Conservation (phyloP, 2,797 vertebrate species). For the Helarctos malayanus region DNA sequence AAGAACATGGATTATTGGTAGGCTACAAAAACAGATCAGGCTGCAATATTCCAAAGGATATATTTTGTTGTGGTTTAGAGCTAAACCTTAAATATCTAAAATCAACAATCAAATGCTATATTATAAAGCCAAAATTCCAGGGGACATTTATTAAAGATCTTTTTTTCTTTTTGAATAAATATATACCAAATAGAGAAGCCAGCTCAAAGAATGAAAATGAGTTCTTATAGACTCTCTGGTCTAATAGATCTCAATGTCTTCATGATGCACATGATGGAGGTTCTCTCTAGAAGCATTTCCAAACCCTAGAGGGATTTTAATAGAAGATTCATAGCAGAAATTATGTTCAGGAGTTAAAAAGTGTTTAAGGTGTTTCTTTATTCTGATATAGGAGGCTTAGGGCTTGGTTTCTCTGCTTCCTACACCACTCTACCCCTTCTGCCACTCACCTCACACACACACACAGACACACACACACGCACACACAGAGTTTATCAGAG, state of each 20-base stretch:
- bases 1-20: background rate
- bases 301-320: background rate
- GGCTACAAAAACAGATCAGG: slow-evolving; percentile 30
- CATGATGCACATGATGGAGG: background rate
- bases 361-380: background rate
- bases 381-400: background rate
- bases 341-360: background rate
- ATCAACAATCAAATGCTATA: background rate
- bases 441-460: background rate
- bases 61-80: background rate
- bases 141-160: background rate
- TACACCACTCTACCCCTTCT: background rate
- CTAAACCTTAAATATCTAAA: slow-evolving; percentile 48
- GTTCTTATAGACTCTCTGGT: background rate
- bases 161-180: slow-evolving; percentile 52
- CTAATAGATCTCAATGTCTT: background rate
- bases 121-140: background rate
- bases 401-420: background rate
- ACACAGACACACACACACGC: background rate
- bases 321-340: background rate
- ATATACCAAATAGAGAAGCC: background rate
- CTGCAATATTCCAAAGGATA: background rate
- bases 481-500: background rate
- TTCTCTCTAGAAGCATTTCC: background rate
- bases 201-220: background rate